Base-by-base conservation (phyloP, 2,888 invertebrate species). In the Limnephilus lunatus region DNA sequence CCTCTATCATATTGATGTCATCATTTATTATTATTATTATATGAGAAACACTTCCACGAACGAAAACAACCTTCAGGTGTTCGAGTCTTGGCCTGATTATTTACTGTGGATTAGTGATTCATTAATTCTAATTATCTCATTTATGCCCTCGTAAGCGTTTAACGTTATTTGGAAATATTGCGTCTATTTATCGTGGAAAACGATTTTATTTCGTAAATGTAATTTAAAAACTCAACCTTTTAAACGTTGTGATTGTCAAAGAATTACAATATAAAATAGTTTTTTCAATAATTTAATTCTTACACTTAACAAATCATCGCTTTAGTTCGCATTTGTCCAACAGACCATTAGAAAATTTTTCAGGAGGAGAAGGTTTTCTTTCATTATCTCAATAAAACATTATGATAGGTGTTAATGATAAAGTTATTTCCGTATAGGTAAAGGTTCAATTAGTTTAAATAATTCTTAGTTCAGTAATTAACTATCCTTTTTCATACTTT, bases 1-100 rank as follows among this genome's bases (percentile, higher is more conserved):
- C 88, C 39, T 39, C 80, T 80, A 89, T 89, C 88, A n/a, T 35
- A 88, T 80, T 80, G 88, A 89, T 35, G 68, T 89, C 88, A 89
- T 89, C 80, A 68, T 30, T 89, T 80, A 35, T 19, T 32, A 68
- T 68, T 25, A 68, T 68, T 68, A 68, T 68, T 39, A 39, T 39
- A 68, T 68, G 68, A 68, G 80, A 80, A 80, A 88, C 88, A 35
- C 35, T 80, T 89, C 80, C 31, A 81, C 11, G n/a, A 80, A n/a
- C 80, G 39, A 87, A 87, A 15, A 83, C 30, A 53, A 85, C 85
- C 85, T 85, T 85, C 85, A 35, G 85, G 30, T 82, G 32, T 82
- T 68, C 68, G 68, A 68, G 68, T 68, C 68, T n/a, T 68, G 68
- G 68, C 68, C 68, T n/a, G 25, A n/a, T 68, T 68, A 68, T 68